Base-by-base conservation (phyloP, 2,797 vertebrate species). In the Bradypodion ventrale region DNA sequence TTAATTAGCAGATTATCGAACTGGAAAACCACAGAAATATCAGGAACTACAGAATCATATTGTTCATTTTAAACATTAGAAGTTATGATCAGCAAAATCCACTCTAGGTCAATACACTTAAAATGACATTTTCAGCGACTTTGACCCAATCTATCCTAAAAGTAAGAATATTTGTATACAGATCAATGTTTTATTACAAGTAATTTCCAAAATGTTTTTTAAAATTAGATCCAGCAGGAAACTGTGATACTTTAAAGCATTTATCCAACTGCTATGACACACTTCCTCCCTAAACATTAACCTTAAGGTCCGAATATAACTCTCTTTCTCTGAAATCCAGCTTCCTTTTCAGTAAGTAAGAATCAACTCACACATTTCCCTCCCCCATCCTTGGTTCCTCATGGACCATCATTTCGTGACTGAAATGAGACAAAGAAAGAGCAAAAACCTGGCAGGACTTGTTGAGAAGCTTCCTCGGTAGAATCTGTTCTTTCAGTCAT, bases 1-100 rank as follows among this genome's bases (percentile, higher is more conserved):
- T 89, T 82, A 86, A 89, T 81, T 81, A 80, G 78, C 68, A 84
- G 66, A 80, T 83, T 81, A 84, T 84, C 84, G 78, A 83, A 52
- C 60, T 78, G 82, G n/a, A 44, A 66, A 68, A 23, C 4, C 12
- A 62, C 6, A 56, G 6, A 40, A 35, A 70, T 79, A 63, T 80
- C 46, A 65, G 76, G 80, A 82, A 70, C 12, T 29, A 25, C 56
- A 23, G 15, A 79, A 69, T 66, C 60, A 78, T 68, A 68, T 42
- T 72, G 35, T 42, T 25, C n/a, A 42, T 44, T 4, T n/a, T 46
- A 32, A 56, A 69, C 19, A 27, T 9, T 16, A 46, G 40, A 69
- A 79, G 9, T 23, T 59, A 60, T 16, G 42, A 42, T 40, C 59
- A 75, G 52, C 40, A 75, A 29, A 2, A 4, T 46, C 19, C 4